A percentile compares a stretch with the other conserved stretches of the same genome.
These are phyloP conservation scores for Globicephala melas DNA, from an alignment of 2,113 vertebrate species.

Conservation along the genomic window DNA sequence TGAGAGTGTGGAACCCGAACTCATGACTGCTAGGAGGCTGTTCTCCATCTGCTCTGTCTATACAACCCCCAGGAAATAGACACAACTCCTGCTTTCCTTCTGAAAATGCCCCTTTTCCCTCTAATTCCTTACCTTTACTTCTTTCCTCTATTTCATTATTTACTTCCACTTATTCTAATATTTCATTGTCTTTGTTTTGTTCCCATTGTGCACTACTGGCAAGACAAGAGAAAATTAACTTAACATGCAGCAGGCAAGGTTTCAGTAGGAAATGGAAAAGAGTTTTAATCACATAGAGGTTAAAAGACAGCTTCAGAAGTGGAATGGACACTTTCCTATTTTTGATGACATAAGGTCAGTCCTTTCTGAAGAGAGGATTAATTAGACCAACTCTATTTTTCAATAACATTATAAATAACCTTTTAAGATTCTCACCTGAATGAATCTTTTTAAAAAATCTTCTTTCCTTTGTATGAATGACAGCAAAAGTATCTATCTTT, in stretches of 20 bases:
- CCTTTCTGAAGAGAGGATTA: background rate
- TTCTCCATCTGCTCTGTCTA: background rate
- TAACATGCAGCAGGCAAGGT: background rate
- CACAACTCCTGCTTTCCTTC: background rate
- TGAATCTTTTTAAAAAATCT: background rate
- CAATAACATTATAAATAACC: background rate
- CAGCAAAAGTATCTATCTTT: background rate
- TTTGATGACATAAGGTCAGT: background rate
- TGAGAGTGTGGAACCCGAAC: background rate
- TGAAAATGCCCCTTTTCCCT: background rate
- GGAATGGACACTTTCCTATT: background rate
- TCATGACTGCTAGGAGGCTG: background rate
- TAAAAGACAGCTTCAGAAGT: background rate
- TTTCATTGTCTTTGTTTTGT: slow-evolving; percentile 37
- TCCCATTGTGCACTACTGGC: background rate
- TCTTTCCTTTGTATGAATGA: background rate
- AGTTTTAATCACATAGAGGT: background rate
- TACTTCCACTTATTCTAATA: slow-evolving; percentile 6
- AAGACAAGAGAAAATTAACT: background rate
- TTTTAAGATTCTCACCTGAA: background rate
- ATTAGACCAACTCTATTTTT: background rate
- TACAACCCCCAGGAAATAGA: too few relatives aligned
- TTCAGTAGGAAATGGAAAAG: background rate
- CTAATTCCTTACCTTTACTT: background rate
- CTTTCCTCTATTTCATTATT: background rate